phyloP scores from a whole-genome alignment of 53 echinoderm and acorn worm species.

The Holothuria leucospilota region DNA sequence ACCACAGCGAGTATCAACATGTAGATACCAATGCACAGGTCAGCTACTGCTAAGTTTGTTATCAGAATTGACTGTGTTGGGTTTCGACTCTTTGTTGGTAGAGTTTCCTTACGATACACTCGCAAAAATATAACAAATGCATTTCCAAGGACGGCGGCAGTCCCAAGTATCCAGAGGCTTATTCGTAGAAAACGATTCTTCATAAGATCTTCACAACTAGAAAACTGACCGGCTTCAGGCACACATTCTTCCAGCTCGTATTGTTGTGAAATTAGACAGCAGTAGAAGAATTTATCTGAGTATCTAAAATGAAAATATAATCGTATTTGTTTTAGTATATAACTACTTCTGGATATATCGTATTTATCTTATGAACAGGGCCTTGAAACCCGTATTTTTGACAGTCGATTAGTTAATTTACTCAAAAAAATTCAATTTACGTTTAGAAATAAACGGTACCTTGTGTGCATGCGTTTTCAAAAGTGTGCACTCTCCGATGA shows the following conservation, averaged over 20 bases:
- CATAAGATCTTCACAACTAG: constrained; percentile 54
- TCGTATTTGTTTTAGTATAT: too few species aligned
- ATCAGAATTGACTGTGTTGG: constrained; percentile 18
- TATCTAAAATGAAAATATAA: constrained; percentile 10
- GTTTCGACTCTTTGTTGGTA: not conserved
- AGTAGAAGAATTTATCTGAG: constrained; percentile 43
- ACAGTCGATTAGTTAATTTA: too few species aligned
- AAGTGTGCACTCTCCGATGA: too few species aligned
- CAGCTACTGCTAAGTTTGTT: constrained; percentile 23
- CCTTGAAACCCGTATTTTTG: too few species aligned
- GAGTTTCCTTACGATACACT: not conserved
- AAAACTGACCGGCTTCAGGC: constrained; percentile 43
- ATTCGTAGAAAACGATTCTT: constrained; percentile 40
- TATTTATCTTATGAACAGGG: too few species aligned
- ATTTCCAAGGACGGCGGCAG: constrained; percentile 48
- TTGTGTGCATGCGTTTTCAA: too few species aligned
- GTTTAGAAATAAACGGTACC: too few species aligned
- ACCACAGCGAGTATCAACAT: constrained; percentile 12
- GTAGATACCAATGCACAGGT: constrained; percentile 23
- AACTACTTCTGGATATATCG: too few species aligned
- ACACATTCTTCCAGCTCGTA: constrained; percentile 4
- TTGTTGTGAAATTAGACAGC: constrained; percentile 2
- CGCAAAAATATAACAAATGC: constrained; percentile 31
- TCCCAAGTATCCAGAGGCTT: constrained; percentile 45
- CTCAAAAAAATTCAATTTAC: too few species aligned